Base-by-base conservation (phyloP, 2,888 invertebrate species). In the Lasioglossum figueresi region DNA sequence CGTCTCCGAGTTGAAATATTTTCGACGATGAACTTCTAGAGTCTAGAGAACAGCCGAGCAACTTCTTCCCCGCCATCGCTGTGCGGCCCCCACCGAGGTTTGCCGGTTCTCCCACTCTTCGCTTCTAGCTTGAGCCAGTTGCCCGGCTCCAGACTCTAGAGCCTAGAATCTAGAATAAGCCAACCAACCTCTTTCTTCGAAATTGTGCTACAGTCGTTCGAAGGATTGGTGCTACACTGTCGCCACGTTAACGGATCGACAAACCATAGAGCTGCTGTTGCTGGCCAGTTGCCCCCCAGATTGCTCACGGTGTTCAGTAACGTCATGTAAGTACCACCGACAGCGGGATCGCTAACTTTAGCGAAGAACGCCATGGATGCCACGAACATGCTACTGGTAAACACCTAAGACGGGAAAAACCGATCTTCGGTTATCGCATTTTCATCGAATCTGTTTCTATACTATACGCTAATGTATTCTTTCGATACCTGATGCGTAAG, bases 241-340 rank as follows among this genome's bases (percentile, higher is more conserved):
- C 97, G 98, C 95, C 96, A 97, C 0, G 99, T 99, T 8, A 99
- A 95, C 16, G 97, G 96, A 95, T 99, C 99, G 4, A 99, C 98
- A 83, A 98, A 96, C 97, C 98, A 99, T 6, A 99, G 96, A 0
- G 98, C 97, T 5, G 99, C 95, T 0, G 99, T 99, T 83, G 97
- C 97, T 0, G 99, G 99, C 99, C 99, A 99, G 94, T 99, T 99
- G 10, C 98, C 98, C n/a, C 99, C 99, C 83, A 99, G 96, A 96
- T 99, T 99, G 74, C 97, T 97, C 37, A 99, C 96, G 0, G 99
- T 99, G 95, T 99, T 99, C 27, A 99, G 96, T 76, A 99, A 96
- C 0, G 99, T 99, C 99, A 99, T 99, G 95, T 99, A 99, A 0
- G 99, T 99, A 8, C 99, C 99, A 2, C 99, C 99, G 0, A 99